Evolutionary conservation across 2,797 vertebrate species (phyloP).

Genomic region (Myioborus melanocephalus): DNA sequence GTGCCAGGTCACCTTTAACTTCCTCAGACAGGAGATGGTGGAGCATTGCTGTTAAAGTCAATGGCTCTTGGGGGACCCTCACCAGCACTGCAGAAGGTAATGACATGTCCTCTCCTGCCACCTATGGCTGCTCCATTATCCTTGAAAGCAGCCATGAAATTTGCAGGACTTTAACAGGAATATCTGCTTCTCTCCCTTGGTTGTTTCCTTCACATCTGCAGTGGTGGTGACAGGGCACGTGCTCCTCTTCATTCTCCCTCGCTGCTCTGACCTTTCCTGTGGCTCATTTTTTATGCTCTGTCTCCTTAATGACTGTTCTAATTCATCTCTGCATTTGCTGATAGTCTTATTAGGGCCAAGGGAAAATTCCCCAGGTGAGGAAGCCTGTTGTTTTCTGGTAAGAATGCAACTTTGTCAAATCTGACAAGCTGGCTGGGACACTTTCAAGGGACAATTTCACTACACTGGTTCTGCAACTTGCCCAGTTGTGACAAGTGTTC

Average conservation of each 20-base stretch:
- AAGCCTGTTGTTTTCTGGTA: slow-evolving; percentile 15
- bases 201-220: background rate
- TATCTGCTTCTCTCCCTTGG: slow-evolving; percentile 15
- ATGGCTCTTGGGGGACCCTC: slow-evolving; percentile 10
- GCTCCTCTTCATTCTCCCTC: slow-evolving; percentile 6
- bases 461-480: background rate
- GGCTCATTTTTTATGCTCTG: slow-evolving; percentile 39
- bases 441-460: background rate
- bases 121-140: slow-evolving; percentile 12
- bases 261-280: slow-evolving; percentile 5
- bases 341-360: slow-evolving; percentile 33
- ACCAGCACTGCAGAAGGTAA: background rate
- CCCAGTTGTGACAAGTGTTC: background rate
- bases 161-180: background rate
- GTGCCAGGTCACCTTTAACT: slow-evolving; percentile 18
- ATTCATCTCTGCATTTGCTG: background rate
- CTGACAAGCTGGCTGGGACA: background rate
- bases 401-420: background rate
- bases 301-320: slow-evolving; percentile 49
- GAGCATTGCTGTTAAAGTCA: background rate
- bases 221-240: background rate
- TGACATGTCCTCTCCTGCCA: background rate
- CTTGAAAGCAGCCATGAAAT: background rate
- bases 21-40: background rate
- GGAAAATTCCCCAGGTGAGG: background rate